phyloP scores from a whole-genome alignment of 1,140 invertebrate species.

The Zaprionus camerounensis region DNA sequence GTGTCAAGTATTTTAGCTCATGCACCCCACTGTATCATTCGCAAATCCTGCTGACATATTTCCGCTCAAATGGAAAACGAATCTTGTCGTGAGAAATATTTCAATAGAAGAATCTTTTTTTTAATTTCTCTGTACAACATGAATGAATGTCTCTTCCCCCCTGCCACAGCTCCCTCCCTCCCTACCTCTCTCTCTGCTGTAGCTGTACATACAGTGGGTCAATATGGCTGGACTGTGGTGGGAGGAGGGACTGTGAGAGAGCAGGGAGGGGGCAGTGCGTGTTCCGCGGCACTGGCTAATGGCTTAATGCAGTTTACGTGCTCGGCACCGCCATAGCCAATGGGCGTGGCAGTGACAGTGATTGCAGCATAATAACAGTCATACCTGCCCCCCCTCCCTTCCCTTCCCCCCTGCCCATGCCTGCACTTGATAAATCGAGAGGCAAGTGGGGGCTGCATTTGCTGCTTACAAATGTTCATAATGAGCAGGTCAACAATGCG shows the following conservation, averaged over 20 bases:
- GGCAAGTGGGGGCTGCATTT: constrained; percentile 29
- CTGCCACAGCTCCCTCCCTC: neutral
- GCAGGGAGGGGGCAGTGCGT: neutral
- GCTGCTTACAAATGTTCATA: constrained; percentile 45
- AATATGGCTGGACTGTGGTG: no score
- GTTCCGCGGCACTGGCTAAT: constrained; percentile 60
- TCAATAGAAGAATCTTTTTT: constrained; percentile 2
- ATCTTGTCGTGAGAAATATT: constrained; percentile 2
- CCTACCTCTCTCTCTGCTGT: no score
- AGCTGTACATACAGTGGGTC: neutral
- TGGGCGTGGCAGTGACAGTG: constrained; percentile 48
- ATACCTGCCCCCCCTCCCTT: neutral
- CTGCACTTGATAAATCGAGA: constrained; percentile 64
- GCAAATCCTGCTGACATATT: neutral
- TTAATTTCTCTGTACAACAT: constrained; percentile 4
- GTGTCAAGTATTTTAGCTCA: neutral
- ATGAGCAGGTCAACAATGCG: constrained; percentile 63
- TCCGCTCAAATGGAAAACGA: constrained; percentile 2
- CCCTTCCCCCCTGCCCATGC: neutral
- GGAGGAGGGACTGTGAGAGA: no score
- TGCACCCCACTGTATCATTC: neutral
- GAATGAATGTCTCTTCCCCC: neutral
- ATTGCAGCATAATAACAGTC: constrained; percentile 69
- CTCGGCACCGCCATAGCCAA: constrained; percentile 19
- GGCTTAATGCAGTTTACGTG: constrained; percentile 73